Percentiles rank a stretch among this genome's conserved stretches.
phyloP scores from a whole-genome alignment of 1,140 invertebrate genomes.

The Aporrectodea caliginosa region DNA sequence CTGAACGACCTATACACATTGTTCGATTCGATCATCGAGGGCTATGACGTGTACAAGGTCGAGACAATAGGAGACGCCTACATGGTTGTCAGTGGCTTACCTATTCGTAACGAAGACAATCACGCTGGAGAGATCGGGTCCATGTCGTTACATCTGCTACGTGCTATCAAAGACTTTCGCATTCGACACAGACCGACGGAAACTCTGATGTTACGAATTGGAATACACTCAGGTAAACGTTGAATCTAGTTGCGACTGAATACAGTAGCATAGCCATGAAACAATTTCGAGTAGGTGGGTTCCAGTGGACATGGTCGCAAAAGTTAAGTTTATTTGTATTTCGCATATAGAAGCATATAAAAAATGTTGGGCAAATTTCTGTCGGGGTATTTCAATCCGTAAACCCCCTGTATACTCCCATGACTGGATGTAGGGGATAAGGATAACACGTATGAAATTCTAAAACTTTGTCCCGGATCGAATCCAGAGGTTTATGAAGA shows the following conservation, averaged over 20 bases:
- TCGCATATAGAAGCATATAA: too few relatives aligned
- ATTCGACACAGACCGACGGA: conserved; percentile 80
- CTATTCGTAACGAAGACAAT: conserved; percentile 62
- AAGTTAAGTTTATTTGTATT: too few relatives aligned
- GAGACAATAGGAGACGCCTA: conserved; percentile 53
- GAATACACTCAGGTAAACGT: conserved; percentile 78
- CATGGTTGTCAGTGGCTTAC: conserved; percentile 53
- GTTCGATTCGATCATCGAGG: conserved; percentile 84
- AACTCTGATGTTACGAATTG: conserved; percentile 84
- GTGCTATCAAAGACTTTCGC: conserved; percentile 77
- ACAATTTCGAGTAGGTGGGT: too few relatives aligned
- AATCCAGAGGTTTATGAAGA: too few relatives aligned
- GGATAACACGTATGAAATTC: too few relatives aligned
- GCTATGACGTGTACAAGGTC: conserved; percentile 85
- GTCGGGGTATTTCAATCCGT: too few relatives aligned
- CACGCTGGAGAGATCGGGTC: conserved; percentile 80
- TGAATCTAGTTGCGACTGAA: background rate
- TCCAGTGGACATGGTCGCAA: too few relatives aligned
- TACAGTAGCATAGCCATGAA: too few relatives aligned
- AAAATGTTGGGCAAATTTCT: too few relatives aligned
- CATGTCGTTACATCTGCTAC: conserved; percentile 80
- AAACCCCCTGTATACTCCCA: too few relatives aligned
- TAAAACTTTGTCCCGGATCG: too few relatives aligned
- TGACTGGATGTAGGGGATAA: too few relatives aligned
- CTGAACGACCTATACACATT: conserved; percentile 69